Evolutionary conservation across 1,140 invertebrate species (phyloP).

Genomic region (Hyles vespertilio): DNA sequence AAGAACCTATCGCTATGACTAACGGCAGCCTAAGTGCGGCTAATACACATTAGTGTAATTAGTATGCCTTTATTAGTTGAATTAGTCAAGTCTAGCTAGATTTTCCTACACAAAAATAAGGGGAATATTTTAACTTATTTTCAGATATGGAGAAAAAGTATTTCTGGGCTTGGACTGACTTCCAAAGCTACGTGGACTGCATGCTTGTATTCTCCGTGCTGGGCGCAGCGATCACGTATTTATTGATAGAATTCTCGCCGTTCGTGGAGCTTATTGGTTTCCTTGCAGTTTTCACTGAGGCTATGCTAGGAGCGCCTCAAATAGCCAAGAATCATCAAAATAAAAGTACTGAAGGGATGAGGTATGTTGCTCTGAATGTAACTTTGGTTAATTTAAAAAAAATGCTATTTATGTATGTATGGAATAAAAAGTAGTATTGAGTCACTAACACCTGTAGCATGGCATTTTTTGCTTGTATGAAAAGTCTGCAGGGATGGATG

Average conservation of each 20-base stretch:
- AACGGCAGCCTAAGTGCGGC: too few species aligned
- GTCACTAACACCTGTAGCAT: too few species aligned
- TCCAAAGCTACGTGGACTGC: conserved; percentile 96
- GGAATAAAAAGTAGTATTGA: too few species aligned
- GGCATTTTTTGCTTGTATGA: too few species aligned
- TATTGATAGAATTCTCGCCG: conserved; percentile 86
- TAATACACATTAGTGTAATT: too few species aligned
- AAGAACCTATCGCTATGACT: too few species aligned
- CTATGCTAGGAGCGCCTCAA: conserved; percentile 96
- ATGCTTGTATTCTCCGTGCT: conserved; percentile 90
- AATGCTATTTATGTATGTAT: too few species aligned
- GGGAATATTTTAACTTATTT: conserved; percentile 14
- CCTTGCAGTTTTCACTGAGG: conserved; percentile 96
- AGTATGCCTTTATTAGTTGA: too few species aligned
- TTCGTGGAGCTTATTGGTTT: conserved; percentile 95
- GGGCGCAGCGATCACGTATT: conserved; percentile 90
- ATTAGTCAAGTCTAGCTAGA: too few species aligned
- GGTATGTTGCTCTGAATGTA: conserved; percentile 77
- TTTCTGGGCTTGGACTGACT: conserved; percentile 99
- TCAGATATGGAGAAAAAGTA: conserved; percentile 92
- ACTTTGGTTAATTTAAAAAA: too few species aligned
- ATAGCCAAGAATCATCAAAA: conserved; percentile 91
- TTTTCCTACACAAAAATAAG: too few species aligned
- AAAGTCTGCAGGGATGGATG: too few species aligned
- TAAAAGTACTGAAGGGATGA: conserved; percentile 97